Percentiles rank a stretch among this genome's conserved stretches.
Conservation (phyloP, 2,113 vertebrate genomes). For the Forbesichthys papilliferus region DNA sequence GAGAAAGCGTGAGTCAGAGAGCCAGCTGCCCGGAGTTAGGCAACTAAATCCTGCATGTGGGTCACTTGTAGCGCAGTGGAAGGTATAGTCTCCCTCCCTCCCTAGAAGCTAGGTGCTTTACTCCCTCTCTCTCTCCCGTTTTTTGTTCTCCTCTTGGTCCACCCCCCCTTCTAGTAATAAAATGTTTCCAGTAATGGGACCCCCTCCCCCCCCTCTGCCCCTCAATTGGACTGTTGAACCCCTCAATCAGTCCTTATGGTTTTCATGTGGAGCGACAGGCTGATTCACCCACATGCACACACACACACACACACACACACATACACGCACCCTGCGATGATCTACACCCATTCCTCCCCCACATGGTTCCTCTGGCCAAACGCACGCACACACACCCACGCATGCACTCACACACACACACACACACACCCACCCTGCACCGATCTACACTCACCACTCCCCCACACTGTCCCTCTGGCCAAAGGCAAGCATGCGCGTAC, state of each 20-base stretch:
- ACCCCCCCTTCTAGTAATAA: constrained; percentile 29
- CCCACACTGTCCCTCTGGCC: neutral
- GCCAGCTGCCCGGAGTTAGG: constrained; percentile 46
- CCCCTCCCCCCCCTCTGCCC: constrained; percentile 2
- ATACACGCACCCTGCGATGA: neutral
- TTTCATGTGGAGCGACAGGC: constrained; percentile 1
- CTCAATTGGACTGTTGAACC: constrained; percentile 34
- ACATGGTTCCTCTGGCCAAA: neutral
- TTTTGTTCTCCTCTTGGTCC: neutral
- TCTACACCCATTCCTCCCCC: constrained; percentile 3
- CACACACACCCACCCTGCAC: constrained; percentile 2
- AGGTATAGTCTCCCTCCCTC: constrained; percentile 10
- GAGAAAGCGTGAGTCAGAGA: constrained; percentile 55
- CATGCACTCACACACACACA: too few species aligned
- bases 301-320: constrained; percentile 8
- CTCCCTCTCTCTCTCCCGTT: neutral
- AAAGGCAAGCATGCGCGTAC: neutral
- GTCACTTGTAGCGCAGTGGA: constrained; percentile 2
- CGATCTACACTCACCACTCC: neutral
- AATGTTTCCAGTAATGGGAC: constrained; percentile 45
- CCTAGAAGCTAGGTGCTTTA: neutral
- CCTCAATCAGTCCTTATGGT: constrained; percentile 38
- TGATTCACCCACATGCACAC: constrained; percentile 35
- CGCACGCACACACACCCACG: constrained; percentile 18
- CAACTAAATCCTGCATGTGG: constrained; percentile 33